phyloP scores from a whole-genome alignment of 1,140 invertebrate genomes.

The Solenopsis invicta region DNA sequence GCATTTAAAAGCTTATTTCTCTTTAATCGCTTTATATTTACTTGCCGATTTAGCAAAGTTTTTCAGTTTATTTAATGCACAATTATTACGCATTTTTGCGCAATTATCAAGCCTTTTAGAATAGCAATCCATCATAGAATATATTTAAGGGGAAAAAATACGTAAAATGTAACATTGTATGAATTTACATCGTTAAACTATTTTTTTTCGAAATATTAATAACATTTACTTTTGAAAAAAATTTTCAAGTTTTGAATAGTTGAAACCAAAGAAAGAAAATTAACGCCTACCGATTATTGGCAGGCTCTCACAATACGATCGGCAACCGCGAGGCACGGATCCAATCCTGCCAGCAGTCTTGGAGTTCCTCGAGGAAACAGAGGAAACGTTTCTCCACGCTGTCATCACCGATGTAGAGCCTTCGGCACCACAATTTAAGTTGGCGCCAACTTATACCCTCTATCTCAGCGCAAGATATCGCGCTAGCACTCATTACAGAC shows the following conservation, averaged over 20 bases:
- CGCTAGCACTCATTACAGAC: slow-evolving; percentile 97
- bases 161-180: background rate
- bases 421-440: slow-evolving; percentile 93
- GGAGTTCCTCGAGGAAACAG: slow-evolving; percentile 97
- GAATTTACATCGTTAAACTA: background rate
- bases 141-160: background rate
- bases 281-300: background rate
- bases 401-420: slow-evolving; percentile 96
- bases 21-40: background rate
- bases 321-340: slow-evolving; percentile 91
- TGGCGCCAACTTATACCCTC: slow-evolving; percentile 97
- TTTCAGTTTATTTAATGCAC: background rate
- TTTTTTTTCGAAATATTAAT: slow-evolving; percentile 1
- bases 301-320: slow-evolving; percentile 87
- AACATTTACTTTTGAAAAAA: background rate
- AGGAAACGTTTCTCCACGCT: slow-evolving; percentile 95
- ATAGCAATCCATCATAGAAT: slow-evolving; percentile 1
- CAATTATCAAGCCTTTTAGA: background rate
- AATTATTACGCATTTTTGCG: background rate
- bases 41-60: slow-evolving; percentile 2
- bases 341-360: slow-evolving; percentile 97
- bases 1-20: background rate
- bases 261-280: background rate
- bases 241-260: background rate
- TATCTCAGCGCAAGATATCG: slow-evolving; percentile 97